Percentiles rank a stretch among this genome's conserved stretches.
These are phyloP conservation scores for Glomeris marginata DNA, from an alignment of 2,888 invertebrate species.

Conservation along the genomic window DNA sequence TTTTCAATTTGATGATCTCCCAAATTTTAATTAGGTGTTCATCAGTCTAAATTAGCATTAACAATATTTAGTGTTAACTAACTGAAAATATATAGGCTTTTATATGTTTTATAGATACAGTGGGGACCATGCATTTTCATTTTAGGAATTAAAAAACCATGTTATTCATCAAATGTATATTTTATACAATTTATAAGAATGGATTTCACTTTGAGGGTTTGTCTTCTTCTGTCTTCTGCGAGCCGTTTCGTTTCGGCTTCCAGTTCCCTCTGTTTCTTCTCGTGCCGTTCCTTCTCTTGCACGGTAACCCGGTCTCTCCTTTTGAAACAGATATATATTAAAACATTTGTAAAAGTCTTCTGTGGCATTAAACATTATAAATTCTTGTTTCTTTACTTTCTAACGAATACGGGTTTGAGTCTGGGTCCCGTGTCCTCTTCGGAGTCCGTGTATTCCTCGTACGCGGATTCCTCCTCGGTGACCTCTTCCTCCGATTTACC, in stretches of 20 bases:
- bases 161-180: too few species aligned
- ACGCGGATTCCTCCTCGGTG: constrained; percentile 42
- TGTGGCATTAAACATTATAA: neutral
- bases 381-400: constrained; percentile 38
- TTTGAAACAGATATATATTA: neutral
- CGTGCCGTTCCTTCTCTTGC: constrained; percentile 82
- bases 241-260: constrained; percentile 68
- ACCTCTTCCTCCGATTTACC: constrained; percentile 27
- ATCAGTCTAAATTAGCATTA: too few species aligned
- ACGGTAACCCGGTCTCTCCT: constrained; percentile 81
- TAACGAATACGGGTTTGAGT: constrained; percentile 86
- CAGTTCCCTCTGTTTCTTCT: constrained; percentile 62
- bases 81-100: too few species aligned
- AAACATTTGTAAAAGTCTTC: neutral
- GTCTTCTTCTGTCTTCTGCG: constrained; percentile 73
- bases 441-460: constrained; percentile 57
- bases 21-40: too few species aligned
- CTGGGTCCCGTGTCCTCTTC: constrained; percentile 79
- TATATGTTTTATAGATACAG: too few species aligned
- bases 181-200: too few species aligned
- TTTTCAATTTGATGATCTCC: too few species aligned
- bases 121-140: too few species aligned
- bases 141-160: too few species aligned
- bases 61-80: too few species aligned
- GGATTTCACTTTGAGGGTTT: constrained; percentile 72